Conservation (phyloP, 2,888 invertebrate genomes). For the Drosophila fulvimacula region DNA sequence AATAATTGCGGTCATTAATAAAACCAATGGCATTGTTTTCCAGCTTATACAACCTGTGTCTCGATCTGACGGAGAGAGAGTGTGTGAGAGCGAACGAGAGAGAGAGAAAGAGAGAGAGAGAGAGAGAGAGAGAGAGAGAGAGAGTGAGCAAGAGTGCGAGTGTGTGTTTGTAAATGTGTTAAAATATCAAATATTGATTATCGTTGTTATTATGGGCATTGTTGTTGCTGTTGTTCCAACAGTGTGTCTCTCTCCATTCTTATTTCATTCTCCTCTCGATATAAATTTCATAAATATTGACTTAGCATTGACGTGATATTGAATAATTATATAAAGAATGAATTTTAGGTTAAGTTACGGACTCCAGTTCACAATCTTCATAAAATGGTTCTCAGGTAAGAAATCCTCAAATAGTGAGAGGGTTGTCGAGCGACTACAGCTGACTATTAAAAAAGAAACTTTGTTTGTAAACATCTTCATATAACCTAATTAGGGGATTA, state of each 20-base stretch:
- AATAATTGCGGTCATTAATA: constrained; percentile 78
- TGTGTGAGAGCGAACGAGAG: background rate
- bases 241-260: constrained; percentile 39
- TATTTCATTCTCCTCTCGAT: constrained; percentile 43
- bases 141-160: constrained; percentile 3
- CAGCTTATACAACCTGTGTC: constrained; percentile 32
- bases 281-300: constrained; percentile 72
- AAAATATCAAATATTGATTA: constrained; percentile 78
- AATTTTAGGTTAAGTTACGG: constrained; percentile 46
- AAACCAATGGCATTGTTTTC: constrained; percentile 75
- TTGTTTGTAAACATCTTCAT: constrained; percentile 7
- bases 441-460: background rate
- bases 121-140: background rate
- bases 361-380: constrained; percentile 25
- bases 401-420: background rate
- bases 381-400: constrained; percentile 19
- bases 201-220: constrained; percentile 58
- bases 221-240: constrained; percentile 27
- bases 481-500: constrained; percentile 8
- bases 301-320: constrained; percentile 74
- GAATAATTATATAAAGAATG: constrained; percentile 73
- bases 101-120: background rate
- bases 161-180: constrained; percentile 63
- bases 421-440: background rate
- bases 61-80: background rate